Evolutionary conservation across 2,888 invertebrate species (phyloP).

Genomic region (Brachyptera risi): DNA sequence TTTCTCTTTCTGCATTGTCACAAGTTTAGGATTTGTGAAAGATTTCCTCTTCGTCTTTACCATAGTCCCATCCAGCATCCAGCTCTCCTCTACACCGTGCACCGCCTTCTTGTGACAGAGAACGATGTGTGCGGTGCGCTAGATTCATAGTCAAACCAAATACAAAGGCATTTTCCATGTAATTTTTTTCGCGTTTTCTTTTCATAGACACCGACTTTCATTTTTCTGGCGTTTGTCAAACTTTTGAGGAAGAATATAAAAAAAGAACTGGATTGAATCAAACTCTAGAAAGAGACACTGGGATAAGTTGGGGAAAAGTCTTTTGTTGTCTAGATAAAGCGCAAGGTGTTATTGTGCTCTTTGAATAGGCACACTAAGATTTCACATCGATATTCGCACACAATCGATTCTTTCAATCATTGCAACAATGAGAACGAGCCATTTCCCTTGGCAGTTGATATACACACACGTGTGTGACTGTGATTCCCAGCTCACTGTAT

Average conservation of each 20-base stretch:
- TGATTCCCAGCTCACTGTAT: too few relatives aligned
- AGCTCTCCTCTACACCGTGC: background rate
- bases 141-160: conserved; percentile 22
- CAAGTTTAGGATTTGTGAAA: conserved; percentile 5
- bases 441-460: too few relatives aligned
- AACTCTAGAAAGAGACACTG: conserved; percentile 25
- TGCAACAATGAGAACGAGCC: too few relatives aligned
- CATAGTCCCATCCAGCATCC: background rate
- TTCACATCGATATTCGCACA: conserved; percentile 6
- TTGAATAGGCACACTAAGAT: conserved; percentile 8
- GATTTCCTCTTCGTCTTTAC: background rate
- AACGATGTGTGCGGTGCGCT: background rate
- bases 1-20: conserved; percentile 29
- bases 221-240: conserved; percentile 29
- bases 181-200: conserved; percentile 22
- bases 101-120: background rate
- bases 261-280: conserved; percentile 30
- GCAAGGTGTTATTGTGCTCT: conserved; percentile 13
- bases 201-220: conserved; percentile 28
- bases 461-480: too few relatives aligned
- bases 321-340: conserved; percentile 22
- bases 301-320: conserved; percentile 26
- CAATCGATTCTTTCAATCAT: background rate
- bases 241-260: conserved; percentile 22
- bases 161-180: conserved; percentile 28